These are phyloP conservation scores for Ennomos erosarius DNA, from an alignment of 2,888 invertebrate genomes.

Conservation along the genomic window DNA sequence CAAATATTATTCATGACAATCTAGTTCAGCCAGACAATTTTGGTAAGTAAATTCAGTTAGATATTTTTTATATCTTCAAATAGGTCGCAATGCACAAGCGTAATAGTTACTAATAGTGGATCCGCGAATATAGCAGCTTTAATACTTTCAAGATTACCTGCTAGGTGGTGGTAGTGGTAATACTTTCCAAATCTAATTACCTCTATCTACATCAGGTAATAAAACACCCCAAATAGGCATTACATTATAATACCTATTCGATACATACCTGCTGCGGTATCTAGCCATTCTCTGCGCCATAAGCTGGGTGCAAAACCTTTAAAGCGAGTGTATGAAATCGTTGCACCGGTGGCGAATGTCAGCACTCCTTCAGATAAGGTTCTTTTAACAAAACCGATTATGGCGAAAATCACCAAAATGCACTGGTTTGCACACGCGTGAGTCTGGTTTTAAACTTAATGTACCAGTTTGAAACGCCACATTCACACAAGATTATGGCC, in stretches of 20 bases:
- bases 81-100: too few species aligned
- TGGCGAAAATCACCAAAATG: constrained; percentile 18
- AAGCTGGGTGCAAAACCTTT: constrained; percentile 51
- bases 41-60: too few species aligned
- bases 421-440: constrained; percentile 12
- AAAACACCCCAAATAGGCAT: neutral
- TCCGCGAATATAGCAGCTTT: too few species aligned
- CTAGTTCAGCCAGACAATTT: too few species aligned
- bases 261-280: constrained; percentile 55
- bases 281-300: constrained; percentile 71
- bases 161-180: too few species aligned
- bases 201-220: too few species aligned
- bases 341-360: constrained; percentile 28
- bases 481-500: constrained; percentile 50
- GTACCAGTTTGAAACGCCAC: constrained; percentile 26
- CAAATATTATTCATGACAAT: too few species aligned
- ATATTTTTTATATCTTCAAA: too few species aligned
- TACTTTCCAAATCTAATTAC: too few species aligned
- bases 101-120: too few species aligned
- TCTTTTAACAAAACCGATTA: constrained; percentile 16
- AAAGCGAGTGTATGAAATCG: constrained; percentile 47
- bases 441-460: constrained; percentile 10
- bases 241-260: neutral
- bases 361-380: constrained; percentile 11
- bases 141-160: too few species aligned